Percentiles rank a stretch among this genome's conserved stretches.
Evolutionary conservation across 2,797 vertebrate genomes (phyloP).

Genomic region (Chelon labrosus): DNA sequence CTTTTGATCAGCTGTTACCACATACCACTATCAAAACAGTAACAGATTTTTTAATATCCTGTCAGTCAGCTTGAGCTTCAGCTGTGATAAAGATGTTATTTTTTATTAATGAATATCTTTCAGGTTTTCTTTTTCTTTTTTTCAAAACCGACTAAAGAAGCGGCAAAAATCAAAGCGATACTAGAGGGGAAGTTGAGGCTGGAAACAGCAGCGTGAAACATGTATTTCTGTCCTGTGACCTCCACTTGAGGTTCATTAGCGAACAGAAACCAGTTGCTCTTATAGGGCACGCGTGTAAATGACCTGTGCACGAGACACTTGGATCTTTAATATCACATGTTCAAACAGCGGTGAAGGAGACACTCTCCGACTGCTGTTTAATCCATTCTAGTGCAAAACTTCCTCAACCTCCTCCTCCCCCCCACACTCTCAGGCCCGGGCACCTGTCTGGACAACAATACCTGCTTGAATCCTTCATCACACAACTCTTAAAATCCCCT

Average conservation of each 20-base stretch:
- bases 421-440: slow-evolving; percentile 43
- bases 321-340: slow-evolving; percentile 29
- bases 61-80: too few relatives aligned
- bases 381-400: slow-evolving; percentile 59
- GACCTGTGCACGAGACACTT: slow-evolving; percentile 20
- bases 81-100: not conserved
- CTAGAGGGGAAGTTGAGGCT: not conserved
- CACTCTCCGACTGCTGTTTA: slow-evolving; percentile 52
- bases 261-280: slow-evolving; percentile 25
- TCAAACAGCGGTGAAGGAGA: slow-evolving; percentile 44
- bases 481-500: slow-evolving; percentile 72
- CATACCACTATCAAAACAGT: not conserved
- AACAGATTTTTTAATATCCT: not conserved
- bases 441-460: slow-evolving; percentile 82
- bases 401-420: slow-evolving; percentile 13
- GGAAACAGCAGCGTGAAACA: slow-evolving; percentile 3
- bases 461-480: slow-evolving; percentile 73
- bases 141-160: not conserved
- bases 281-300: slow-evolving; percentile 18
- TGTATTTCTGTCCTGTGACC: slow-evolving; percentile 23
- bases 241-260: slow-evolving; percentile 30
- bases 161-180: not conserved
- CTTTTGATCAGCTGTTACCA: slow-evolving; percentile 2
- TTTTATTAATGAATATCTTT: too few relatives aligned
- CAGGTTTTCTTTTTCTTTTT: not conserved